A percentile compares a stretch with the other conserved stretches of the same genome.
Evolutionary conservation across 2,888 invertebrate species (phyloP).

Genomic region (Trichopoda pennipes): DNA sequence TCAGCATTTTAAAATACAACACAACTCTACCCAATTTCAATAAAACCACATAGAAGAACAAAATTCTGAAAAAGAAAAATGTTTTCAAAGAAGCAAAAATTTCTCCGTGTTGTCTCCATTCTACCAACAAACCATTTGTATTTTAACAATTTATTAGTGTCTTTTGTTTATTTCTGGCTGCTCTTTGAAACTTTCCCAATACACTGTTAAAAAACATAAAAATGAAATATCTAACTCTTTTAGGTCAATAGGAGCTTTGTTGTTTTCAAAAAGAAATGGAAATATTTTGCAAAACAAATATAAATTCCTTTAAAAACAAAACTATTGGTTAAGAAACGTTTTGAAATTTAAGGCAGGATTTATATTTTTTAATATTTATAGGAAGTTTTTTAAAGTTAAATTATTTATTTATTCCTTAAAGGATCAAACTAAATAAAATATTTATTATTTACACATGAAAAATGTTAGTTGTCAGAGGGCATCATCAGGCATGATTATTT

Average conservation of each 20-base stretch:
- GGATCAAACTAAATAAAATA: too few species aligned
- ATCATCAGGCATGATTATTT: too few species aligned
- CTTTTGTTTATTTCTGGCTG: background rate
- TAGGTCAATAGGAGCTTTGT: background rate
- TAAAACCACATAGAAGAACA: constrained; percentile 35
- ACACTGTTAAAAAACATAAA: constrained; percentile 17
- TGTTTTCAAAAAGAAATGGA: background rate
- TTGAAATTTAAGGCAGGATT: too few species aligned
- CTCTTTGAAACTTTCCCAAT: constrained; percentile 11
- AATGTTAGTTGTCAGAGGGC: too few species aligned
- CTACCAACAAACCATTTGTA: background rate
- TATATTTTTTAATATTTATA: too few species aligned
- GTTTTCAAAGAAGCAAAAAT: constrained; percentile 34
- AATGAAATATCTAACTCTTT: too few species aligned
- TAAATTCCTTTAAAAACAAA: too few species aligned
- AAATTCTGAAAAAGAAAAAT: constrained; percentile 19
- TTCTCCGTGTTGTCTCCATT: constrained; percentile 18
- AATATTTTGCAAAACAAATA: background rate
- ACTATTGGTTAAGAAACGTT: too few species aligned
- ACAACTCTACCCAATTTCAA: constrained; percentile 36
- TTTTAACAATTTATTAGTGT: constrained; percentile 20
- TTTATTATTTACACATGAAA: too few species aligned
- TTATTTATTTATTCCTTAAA: too few species aligned
- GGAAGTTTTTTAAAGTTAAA: too few species aligned
- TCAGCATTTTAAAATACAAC: constrained; percentile 55